Conservation (phyloP, 2,113 vertebrate genomes). For the Rousettus leschenaultii region DNA sequence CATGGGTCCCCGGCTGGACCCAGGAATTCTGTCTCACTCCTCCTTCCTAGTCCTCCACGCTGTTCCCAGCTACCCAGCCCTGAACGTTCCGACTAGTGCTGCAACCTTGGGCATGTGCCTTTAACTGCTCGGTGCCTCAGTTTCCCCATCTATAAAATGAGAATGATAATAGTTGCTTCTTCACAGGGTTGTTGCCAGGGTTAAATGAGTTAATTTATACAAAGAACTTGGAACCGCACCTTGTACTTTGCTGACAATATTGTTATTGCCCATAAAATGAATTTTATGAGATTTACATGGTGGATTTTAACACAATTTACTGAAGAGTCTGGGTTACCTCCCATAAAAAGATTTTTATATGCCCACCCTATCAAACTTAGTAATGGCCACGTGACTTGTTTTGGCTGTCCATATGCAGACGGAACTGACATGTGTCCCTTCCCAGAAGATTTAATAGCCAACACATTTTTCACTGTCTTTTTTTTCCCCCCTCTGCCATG, state of each 20-base stretch:
- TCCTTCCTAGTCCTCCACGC: not conserved
- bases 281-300: not conserved
- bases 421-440: not conserved
- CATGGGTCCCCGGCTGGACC: not conserved
- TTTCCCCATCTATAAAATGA: not conserved
- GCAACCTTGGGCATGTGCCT: not conserved
- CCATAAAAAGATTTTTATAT: not conserved
- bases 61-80: not conserved
- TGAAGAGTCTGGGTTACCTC: not conserved
- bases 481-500: too few species aligned
- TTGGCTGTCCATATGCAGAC: not conserved
- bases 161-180: not conserved
- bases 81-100: not conserved
- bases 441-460: not conserved
- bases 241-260: not conserved
- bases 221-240: not conserved
- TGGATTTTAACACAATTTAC: not conserved
- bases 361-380: not conserved
- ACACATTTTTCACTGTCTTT: not conserved
- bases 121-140: not conserved
- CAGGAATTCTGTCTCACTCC: not conserved
- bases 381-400: not conserved
- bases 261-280: not conserved
- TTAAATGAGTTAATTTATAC: not conserved
- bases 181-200: not conserved